Evolutionary conservation across 2,888 invertebrate genomes (phyloP).

Genomic region (Nasonovia ribisnigri): DNA sequence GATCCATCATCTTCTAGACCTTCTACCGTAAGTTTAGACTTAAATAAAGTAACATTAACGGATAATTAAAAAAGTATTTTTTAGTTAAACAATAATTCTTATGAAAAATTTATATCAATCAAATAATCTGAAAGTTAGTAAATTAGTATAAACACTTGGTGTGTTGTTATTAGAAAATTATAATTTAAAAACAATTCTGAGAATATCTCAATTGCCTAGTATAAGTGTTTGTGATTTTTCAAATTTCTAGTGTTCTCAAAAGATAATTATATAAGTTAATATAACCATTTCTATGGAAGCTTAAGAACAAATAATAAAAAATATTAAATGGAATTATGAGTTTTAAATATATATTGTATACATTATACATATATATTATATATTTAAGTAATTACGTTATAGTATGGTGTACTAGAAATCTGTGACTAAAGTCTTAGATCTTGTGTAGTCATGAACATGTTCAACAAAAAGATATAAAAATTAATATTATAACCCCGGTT

Average conservation of each 20-base stretch:
- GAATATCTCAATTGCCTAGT: neutral
- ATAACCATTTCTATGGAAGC: neutral
- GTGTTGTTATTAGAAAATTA: neutral
- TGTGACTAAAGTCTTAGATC: neutral
- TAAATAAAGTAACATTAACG: neutral
- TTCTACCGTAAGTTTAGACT: constrained; percentile 17
- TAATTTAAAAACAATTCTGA: neutral
- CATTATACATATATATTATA: neutral
- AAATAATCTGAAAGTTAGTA: neutral
- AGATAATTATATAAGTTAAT: neutral
- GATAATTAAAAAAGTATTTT: neutral
- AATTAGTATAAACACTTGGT: neutral
- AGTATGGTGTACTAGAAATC: neutral
- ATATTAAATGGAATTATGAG: neutral
- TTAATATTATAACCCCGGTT: neutral
- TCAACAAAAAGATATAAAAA: neutral
- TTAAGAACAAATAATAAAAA: neutral
- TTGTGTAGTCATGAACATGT: neutral
- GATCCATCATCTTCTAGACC: neutral
- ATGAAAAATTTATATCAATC: neutral
- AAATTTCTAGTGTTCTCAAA: neutral
- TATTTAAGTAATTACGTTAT: neutral
- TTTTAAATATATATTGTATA: neutral
- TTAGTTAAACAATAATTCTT: neutral
- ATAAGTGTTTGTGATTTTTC: neutral